Percentiles rank a stretch among this genome's conserved stretches.
Evolutionary conservation across 2,888 invertebrate species (phyloP).

Genomic region (Chloromyia formosa): DNA sequence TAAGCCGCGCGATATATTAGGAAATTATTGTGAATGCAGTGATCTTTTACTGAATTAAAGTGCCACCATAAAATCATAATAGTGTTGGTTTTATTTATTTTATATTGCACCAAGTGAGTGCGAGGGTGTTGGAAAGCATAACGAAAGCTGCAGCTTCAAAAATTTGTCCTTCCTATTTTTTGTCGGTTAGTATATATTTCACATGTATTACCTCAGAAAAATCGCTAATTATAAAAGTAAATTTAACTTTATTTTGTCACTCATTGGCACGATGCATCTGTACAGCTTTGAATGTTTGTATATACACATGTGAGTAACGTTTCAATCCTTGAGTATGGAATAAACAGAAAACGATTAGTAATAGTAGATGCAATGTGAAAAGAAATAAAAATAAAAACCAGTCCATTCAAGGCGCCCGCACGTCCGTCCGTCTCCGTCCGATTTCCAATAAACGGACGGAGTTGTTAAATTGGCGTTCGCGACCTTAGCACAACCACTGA

Average conservation of each 20-base stretch:
- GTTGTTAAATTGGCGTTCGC: background rate
- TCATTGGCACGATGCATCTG: background rate
- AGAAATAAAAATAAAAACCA: slow-evolving; percentile 27
- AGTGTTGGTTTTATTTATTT: background rate
- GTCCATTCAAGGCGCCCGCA: slow-evolving; percentile 30
- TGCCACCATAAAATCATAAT: background rate
- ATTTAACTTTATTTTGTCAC: background rate
- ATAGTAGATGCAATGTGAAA: slow-evolving; percentile 5
- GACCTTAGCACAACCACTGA: slow-evolving; percentile 27
- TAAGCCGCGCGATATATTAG: background rate
- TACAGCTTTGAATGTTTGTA: background rate
- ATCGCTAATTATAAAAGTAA: slow-evolving; percentile 1
- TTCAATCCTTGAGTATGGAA: too few species aligned
- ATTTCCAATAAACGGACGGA: slow-evolving; percentile 6
- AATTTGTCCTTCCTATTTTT: background rate
- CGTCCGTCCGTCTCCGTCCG: background rate
- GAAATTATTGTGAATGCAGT: slow-evolving; percentile 9
- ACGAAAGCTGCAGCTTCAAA: background rate
- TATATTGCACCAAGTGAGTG: slow-evolving; percentile 22
- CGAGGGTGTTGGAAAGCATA: background rate
- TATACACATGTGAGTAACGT: too few species aligned
- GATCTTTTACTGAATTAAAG: slow-evolving; percentile 4
- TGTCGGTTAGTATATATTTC: slow-evolving; percentile 24
- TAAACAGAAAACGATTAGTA: background rate
- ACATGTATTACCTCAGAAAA: slow-evolving; percentile 14